Conservation (phyloP, 2,888 invertebrate species). For the Ceratothoa steindachneri region DNA sequence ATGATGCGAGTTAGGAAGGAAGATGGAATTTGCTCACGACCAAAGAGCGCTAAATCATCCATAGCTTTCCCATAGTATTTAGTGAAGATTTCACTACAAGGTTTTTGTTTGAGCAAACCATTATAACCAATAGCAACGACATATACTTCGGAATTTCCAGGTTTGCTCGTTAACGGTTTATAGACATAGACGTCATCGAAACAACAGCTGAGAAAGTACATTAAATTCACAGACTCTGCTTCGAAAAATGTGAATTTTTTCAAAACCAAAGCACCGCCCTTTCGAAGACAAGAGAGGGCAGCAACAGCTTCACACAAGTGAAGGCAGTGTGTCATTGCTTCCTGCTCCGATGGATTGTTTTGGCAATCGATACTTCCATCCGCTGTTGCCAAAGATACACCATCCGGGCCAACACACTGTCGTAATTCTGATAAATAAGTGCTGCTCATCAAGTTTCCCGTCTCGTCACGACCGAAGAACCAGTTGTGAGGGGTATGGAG, state of each 20-base stretch:
- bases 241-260: slow-evolving; percentile 91
- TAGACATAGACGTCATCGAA: slow-evolving; percentile 70
- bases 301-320: slow-evolving; percentile 79
- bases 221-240: slow-evolving; percentile 68
- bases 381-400: slow-evolving; percentile 67
- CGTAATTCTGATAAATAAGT: slow-evolving; percentile 14
- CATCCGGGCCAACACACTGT: slow-evolving; percentile 49
- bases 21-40: slow-evolving; percentile 60
- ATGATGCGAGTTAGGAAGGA: slow-evolving; percentile 65
- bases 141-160: slow-evolving; percentile 92
- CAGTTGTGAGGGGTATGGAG: slow-evolving; percentile 71
- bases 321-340: slow-evolving; percentile 69
- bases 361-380: slow-evolving; percentile 92
- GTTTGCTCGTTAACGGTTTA: slow-evolving; percentile 88
- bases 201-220: slow-evolving; percentile 71
- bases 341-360: slow-evolving; percentile 75
- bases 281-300: slow-evolving; percentile 66
- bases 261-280: slow-evolving; percentile 73
- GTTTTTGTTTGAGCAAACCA: slow-evolving; percentile 55
- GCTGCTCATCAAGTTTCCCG: slow-evolving; percentile 74
- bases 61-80: slow-evolving; percentile 2
- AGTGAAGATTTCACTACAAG: slow-evolving; percentile 55
- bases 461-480: slow-evolving; percentile 79
- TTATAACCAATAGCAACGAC: slow-evolving; percentile 67
- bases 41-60: slow-evolving; percentile 58